These are phyloP conservation scores for Perizoma affinitatum DNA, from an alignment of 2,888 invertebrate species.

Conservation along the genomic window DNA sequence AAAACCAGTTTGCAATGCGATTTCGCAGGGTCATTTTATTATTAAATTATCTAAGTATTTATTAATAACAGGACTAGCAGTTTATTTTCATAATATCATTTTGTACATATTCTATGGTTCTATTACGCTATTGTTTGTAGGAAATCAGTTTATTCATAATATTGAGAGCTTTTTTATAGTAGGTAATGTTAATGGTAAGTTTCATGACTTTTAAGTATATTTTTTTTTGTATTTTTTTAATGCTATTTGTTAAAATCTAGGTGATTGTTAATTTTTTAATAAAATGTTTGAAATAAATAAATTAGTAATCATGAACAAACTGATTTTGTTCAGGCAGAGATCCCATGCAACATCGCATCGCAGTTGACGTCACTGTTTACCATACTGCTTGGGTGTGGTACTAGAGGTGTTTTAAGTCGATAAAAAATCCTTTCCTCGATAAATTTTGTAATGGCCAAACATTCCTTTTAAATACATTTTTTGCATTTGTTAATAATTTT, in stretches of 20 bases:
- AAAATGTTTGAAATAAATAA: slow-evolving; percentile 9
- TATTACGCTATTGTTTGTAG: slow-evolving; percentile 80
- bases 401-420: slow-evolving; percentile 77
- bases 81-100: slow-evolving; percentile 70
- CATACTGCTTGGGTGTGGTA: slow-evolving; percentile 74
- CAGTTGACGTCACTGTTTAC: slow-evolving; percentile 76
- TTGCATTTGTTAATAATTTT: slow-evolving; percentile 83
- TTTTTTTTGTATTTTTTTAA: slow-evolving; percentile 15
- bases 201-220: slow-evolving; percentile 23
- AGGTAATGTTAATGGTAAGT: slow-evolving; percentile 21
- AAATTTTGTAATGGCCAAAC: slow-evolving; percentile 82
- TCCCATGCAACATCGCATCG: slow-evolving; percentile 75
- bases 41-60: slow-evolving; percentile 48
- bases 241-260: slow-evolving; percentile 17
- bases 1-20: slow-evolving; percentile 82
- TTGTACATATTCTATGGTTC: slow-evolving; percentile 81
- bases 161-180: slow-evolving; percentile 26
- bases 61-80: slow-evolving; percentile 79
- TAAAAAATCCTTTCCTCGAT: slow-evolving; percentile 75
- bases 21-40: slow-evolving; percentile 62
- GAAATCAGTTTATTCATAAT: slow-evolving; percentile 71
- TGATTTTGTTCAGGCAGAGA: slow-evolving; percentile 64
- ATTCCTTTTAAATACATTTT: slow-evolving; percentile 79
- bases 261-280: slow-evolving; percentile 24
- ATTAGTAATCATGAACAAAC: slow-evolving; percentile 53